Base-by-base conservation (phyloP, 2,888 invertebrate species). In the Trachelus stipa region DNA sequence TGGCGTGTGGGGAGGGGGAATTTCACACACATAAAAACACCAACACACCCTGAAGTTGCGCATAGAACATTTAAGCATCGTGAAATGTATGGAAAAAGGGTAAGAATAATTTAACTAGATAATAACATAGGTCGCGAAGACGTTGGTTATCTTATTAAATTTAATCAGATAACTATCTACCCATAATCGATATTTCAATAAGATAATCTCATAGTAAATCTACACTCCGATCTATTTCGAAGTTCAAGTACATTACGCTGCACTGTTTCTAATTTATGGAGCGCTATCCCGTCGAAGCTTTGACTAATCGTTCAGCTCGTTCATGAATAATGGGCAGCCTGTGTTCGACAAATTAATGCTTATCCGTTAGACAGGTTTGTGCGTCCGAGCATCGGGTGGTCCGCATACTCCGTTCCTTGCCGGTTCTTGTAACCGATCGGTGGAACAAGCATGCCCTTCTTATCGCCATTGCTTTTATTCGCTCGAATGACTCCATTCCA, bases 1-100 rank as follows among this genome's bases (percentile, higher is more conserved):
- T 40, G 75, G 73, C 40, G 77, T 56, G 80, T 74, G 73, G 15
- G 68, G 69, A 78, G 77, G n/a, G 77, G 75, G 76, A 74, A 74
- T 68, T 69, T 73, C 74, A 56, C 56, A 9, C 9, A 56, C 23
- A 40, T 15, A 40, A 40, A 40, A 40, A 40, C 40, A 56, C 23
- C 9, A 6, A 56, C 9, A 56, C 23, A 56, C 56, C 9, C 56
- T 56, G 56, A 56, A 23, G 9, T 56, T 23, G 56, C 23, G 23
- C 56, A 23, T 1, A 23, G 56, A 23, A 9, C 56, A 23, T 23
- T 23, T 4, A 23, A 23, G 23, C 23, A 2, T 56, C 23, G 9
- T 9, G 23, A 56, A 56, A 23, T 23, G 9, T 56, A 56, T 23
- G 23, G 23, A 56, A 56, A 56, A 9, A 23, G 9, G 23, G 0